Evolutionary conservation across 23 tunicate genomes (phyloP).

Genomic region (Oikopleura albicans): DNA sequence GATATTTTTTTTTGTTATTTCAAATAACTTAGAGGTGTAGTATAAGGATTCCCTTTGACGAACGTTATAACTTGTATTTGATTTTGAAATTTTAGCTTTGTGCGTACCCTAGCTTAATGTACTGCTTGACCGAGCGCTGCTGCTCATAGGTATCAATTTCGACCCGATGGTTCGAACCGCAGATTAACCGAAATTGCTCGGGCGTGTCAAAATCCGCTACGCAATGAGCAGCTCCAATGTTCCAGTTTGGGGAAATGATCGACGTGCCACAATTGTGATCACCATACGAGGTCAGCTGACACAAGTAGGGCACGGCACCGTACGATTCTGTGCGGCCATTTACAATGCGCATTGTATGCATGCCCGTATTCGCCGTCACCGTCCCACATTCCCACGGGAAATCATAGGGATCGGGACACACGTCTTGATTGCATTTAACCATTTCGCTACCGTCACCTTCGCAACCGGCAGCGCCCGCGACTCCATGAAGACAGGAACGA

Average conservation of each 20-base stretch:
- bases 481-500: neutral
- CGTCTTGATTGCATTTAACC: neutral
- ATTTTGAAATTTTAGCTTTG: no score
- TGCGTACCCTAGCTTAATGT: no score
- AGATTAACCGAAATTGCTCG: neutral
- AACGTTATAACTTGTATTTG: no score
- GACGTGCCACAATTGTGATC: conserved; percentile 1
- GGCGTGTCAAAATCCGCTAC: neutral
- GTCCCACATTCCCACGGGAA: neutral
- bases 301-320: neutral
- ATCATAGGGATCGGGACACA: neutral
- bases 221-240: conserved; percentile 11
- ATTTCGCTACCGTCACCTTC: neutral
- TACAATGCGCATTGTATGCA: neutral
- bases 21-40: no score
- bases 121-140: neutral
- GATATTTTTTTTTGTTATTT: no score
- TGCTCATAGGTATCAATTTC: neutral
- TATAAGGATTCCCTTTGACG: no score
- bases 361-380: neutral
- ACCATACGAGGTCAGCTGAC: neutral
- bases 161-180: neutral
- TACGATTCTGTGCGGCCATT: neutral
- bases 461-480: neutral
- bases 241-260: neutral